Base-by-base conservation (phyloP, 2,797 vertebrate species). In the Heterohyrax brucei region DNA sequence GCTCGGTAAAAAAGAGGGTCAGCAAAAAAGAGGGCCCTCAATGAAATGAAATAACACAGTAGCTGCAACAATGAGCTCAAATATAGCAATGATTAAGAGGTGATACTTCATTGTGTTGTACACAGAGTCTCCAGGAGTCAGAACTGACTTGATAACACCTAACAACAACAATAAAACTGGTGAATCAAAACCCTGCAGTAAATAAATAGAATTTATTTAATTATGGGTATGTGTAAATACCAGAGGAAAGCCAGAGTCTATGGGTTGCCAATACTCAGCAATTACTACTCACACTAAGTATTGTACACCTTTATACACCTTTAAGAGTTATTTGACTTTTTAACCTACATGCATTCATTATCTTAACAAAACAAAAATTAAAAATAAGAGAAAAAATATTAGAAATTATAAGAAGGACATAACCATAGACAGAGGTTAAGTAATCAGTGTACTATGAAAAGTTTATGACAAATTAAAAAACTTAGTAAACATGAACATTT, bases 371-470 rank as follows among this genome's bases (percentile, higher is more conserved):
- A 21, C 18, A 72, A 66, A 89, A 28, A 28, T 33, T 78, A 53
- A 89, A 73, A 76, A 48, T 75, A 73, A 62, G 30, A 73, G 44
- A 81, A 87, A 48, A 61, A 50, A 39, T 66, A 93, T 62, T 62
- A 68, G 22, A 82, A 78, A 53, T 62, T 21, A 72, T 24, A 28
- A 62, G 8, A 18, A 39, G 26, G 19, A 62, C 39, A 26, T 50
- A 61, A 91, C 53, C 70, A 70, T 19, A 77, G 14, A 62, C 5
- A 61, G 28, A 70, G 61, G 46, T 24, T 62, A 13, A 82, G 77
- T 68, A 46, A 77, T 48, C 77, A 88, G 10, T 82, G 44, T 30
- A 18, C 22, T 33, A 21, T 62, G 39, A 70, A 82, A 76, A 70
- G 19, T 91, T 83, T 77, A 76, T 68, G 59, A 72, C 28, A 82